Base-by-base conservation (phyloP, 2,113 vertebrate species). In the Takifugu bimaculatus region DNA sequence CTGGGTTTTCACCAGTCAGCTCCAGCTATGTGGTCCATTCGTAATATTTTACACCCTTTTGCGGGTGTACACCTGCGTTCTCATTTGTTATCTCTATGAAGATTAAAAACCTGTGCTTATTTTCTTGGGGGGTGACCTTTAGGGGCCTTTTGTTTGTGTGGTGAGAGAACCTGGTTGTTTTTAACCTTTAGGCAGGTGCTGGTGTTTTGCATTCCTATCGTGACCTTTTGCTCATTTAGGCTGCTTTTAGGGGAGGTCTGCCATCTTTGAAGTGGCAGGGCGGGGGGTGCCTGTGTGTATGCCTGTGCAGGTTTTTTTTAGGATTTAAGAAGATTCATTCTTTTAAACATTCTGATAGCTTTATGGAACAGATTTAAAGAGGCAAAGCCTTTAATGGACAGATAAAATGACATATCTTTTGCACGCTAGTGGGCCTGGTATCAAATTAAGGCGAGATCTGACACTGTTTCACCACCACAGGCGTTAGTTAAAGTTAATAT, bases 181-280 rank as follows among this genome's bases (percentile, higher is more conserved):
- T 74, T 68, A 81, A 74, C 78, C 76, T 78, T 82, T 75, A 80
- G 66, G 77, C 86, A 88, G 82, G 86, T 88, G 83, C 61, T 75
- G 63, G 54, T 65, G 58, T 65, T 79, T 75, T 57, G 68, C 80
- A 87, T 89, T 89, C 85, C 77, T 77, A 26, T 49, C 51, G 60
- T 83, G 79, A 89, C 87, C 85, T 71, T 70, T 39, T 54, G 63
- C 70, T 79, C 72, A 59, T 71, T 78, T 62, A 29, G 62, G 65
- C 63, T 65, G 77, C 78, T 60, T 83, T 63, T 25, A 65, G 65
- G 77, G 75, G 67, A 76, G 63, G 67, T 76, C 61, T 77, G 73
- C 47, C 61, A 70, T 39, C 65, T 26, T 9, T 60, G 75, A 57
- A 72, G 32, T 35, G 5, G 27, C 39, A 59, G 63, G 62, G 45